Percentiles rank a stretch among this genome's conserved stretches.
These are phyloP conservation scores for Cettia cetti DNA, from an alignment of 2,113 vertebrate genomes.

Conservation along the genomic window DNA sequence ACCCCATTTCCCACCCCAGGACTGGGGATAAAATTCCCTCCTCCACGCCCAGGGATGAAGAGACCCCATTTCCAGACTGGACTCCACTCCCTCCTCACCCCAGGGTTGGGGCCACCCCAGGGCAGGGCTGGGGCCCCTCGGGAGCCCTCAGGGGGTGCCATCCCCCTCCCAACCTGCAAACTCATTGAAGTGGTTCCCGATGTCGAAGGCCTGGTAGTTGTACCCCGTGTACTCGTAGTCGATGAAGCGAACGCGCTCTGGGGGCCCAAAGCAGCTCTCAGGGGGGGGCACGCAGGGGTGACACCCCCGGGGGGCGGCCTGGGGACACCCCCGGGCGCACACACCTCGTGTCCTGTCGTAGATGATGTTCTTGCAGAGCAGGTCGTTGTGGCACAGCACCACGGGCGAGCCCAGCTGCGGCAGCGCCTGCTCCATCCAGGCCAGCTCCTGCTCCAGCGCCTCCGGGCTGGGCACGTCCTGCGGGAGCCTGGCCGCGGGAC, in stretches of 20 bases:
- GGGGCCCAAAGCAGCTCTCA: too few species aligned
- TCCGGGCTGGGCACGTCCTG: constrained; percentile 85
- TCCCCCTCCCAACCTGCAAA: constrained; percentile 80
- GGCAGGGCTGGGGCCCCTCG: too few species aligned
- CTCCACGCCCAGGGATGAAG: too few species aligned
- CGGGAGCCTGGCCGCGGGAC: constrained; percentile 73
- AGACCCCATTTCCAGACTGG: too few species aligned
- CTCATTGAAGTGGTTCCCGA: constrained; percentile 97
- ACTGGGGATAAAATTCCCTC: too few species aligned
- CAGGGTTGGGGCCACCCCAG: too few species aligned
- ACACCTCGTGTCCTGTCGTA: constrained; percentile 83
- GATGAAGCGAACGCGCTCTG: constrained; percentile 89
- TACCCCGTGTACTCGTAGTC: constrained; percentile 97
- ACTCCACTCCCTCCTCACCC: too few species aligned
- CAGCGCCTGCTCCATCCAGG: constrained; percentile 91
- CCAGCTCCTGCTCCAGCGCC: constrained; percentile 85
- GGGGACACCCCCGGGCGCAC: too few species aligned
- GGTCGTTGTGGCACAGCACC: constrained; percentile 96
- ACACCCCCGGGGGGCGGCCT: rapidly evolving
- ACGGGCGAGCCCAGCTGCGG: constrained; percentile 87
- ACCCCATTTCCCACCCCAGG: too few species aligned
- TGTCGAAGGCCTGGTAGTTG: constrained; percentile 98
- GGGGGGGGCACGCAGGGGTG: too few species aligned
- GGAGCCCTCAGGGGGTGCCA: too few species aligned
- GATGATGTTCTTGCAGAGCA: constrained; percentile 98